These are phyloP conservation scores for Lymantria dispar DNA, from an alignment of 2,888 invertebrate genomes.

Conservation along the genomic window DNA sequence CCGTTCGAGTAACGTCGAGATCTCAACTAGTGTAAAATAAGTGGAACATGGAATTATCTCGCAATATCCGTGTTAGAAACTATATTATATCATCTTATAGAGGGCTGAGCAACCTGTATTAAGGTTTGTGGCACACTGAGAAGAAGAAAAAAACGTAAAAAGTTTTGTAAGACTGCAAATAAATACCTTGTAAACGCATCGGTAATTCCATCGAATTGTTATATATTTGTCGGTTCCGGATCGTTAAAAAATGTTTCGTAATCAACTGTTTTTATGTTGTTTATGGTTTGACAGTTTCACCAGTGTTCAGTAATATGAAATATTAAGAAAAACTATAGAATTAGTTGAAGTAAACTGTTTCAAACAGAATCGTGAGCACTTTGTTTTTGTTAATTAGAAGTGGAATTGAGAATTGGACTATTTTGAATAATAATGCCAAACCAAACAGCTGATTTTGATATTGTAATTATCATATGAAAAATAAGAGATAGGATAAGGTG, in stretches of 20 bases:
- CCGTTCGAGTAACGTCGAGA: conserved; percentile 27
- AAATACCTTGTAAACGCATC: conserved; percentile 4
- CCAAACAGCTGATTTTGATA: too few species aligned
- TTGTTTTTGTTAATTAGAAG: too few species aligned
- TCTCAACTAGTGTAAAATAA: conserved; percentile 49
- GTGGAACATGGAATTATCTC: conserved; percentile 60
- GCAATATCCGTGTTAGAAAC: conserved; percentile 63
- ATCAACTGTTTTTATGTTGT: conserved; percentile 3
- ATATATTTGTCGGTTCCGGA: conserved; percentile 1
- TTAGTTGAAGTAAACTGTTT: neutral
- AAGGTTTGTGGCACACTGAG: conserved; percentile 35
- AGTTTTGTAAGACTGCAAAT: neutral
- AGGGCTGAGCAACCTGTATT: conserved; percentile 47
- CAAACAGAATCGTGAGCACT: too few species aligned
- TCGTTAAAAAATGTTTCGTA: conserved; percentile 17
- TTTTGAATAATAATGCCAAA: too few species aligned
- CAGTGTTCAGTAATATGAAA: neutral
- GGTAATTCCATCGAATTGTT: neutral
- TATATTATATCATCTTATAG: conserved; percentile 64
- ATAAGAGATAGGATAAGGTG: too few species aligned
- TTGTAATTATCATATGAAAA: too few species aligned
- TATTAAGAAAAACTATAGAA: neutral
- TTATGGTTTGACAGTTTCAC: neutral
- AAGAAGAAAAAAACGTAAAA: conserved; percentile 10
- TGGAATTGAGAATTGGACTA: too few species aligned